A percentile compares a stretch with the other conserved stretches of the same genome.
phyloP scores from a whole-genome alignment of 2,797 vertebrate species.

The Crax fasciolata region DNA sequence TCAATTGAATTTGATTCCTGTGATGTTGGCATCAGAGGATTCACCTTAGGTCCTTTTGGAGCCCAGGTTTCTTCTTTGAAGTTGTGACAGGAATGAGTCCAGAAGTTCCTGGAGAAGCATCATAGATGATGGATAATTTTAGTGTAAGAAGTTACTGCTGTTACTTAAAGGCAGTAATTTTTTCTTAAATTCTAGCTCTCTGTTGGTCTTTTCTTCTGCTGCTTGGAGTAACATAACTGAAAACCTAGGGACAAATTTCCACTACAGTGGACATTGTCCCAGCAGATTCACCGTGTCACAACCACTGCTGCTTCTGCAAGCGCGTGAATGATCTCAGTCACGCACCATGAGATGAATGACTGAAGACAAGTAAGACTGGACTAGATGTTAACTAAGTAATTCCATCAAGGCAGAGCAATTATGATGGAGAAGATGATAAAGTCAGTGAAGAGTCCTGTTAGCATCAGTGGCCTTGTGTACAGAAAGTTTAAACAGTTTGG shows the following conservation, averaged over 20 bases:
- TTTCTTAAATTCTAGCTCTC: neutral
- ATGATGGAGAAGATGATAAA: neutral
- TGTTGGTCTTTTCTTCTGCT: neutral
- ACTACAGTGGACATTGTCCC: neutral
- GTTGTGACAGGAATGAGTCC: conserved; percentile 41
- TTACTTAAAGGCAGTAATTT: neutral
- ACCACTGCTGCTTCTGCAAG: neutral
- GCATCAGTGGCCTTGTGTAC: neutral
- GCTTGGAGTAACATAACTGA: neutral
- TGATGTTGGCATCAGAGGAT: neutral
- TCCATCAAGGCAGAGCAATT: neutral
- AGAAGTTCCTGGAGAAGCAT: conserved; percentile 47
- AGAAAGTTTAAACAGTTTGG: neutral
- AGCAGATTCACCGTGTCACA: rapidly evolving
- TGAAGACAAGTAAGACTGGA: neutral
- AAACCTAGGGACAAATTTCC: neutral
- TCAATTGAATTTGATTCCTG: conserved; percentile 50
- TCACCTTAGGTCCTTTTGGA: neutral
- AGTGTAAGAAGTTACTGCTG: neutral
- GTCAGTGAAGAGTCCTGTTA: neutral
- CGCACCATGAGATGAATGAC: neutral
- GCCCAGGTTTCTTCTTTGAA: conserved; percentile 3
- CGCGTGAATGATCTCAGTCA: no score
- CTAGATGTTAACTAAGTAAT: neutral
- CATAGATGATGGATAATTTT: conserved; percentile 46